A percentile compares a stretch with the other conserved stretches of the same genome.
Evolutionary conservation across 1,140 invertebrate species (phyloP).

Genomic region (Laupala kohalensis): DNA sequence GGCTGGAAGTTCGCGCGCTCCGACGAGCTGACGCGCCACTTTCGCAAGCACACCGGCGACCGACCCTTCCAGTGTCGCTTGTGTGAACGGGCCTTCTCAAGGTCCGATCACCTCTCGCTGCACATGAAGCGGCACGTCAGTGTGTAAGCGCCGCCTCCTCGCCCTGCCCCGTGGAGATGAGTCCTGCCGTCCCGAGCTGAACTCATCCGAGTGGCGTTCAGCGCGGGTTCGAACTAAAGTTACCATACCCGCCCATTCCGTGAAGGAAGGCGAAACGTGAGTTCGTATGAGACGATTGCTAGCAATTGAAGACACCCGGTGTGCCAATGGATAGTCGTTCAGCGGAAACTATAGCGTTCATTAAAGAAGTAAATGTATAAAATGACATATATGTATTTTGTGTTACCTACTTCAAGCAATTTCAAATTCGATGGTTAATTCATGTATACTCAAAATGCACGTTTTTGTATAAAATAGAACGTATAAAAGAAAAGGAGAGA

Average conservation of each 20-base stretch:
- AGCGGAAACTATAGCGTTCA: neutral
- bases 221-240: neutral
- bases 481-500: neutral
- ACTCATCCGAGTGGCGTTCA: too few species aligned
- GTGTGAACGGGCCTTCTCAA: constrained; percentile 45
- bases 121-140: constrained; percentile 46
- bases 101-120: constrained; percentile 48
- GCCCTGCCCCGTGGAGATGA: neutral
- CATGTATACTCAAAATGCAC: neutral
- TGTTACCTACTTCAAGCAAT: neutral
- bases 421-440: neutral
- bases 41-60: constrained; percentile 42
- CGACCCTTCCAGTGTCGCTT: constrained; percentile 40
- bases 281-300: neutral
- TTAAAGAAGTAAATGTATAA: neutral
- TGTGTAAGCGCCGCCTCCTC: constrained; percentile 17
- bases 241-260: neutral
- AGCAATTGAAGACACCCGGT: neutral
- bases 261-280: neutral
- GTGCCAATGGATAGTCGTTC: neutral
- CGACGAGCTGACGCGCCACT: constrained; percentile 24
- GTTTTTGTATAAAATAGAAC: too few species aligned
- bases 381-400: neutral
- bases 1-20: constrained; percentile 55
- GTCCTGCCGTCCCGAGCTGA: too few species aligned